A percentile compares a stretch with the other conserved stretches of the same genome.
These are phyloP conservation scores for Lasaia peninsularis DNA, from an alignment of 1,140 invertebrate species.

Conservation along the genomic window DNA sequence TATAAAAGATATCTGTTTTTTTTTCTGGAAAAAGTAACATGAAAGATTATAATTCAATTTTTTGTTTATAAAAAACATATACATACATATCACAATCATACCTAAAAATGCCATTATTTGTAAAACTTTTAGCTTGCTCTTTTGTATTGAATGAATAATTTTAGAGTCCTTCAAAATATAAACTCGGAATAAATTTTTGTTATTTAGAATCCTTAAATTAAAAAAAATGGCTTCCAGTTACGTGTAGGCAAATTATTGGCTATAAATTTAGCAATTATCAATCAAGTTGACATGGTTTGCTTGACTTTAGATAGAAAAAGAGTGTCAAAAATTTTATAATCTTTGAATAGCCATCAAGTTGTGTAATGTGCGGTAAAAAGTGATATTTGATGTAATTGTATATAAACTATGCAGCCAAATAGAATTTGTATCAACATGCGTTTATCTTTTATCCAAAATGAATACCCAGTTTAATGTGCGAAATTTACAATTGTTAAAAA, in stretches of 20 bases:
- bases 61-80: too few species aligned
- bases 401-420: not conserved
- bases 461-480: not conserved
- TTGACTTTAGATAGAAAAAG: not conserved
- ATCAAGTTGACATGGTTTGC: not conserved
- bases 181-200: not conserved
- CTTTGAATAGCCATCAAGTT: not conserved
- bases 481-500: not conserved
- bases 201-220: not conserved
- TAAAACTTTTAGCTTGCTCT: too few species aligned
- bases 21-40: too few species aligned
- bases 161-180: not conserved
- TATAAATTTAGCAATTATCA: not conserved
- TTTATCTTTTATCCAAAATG: not conserved
- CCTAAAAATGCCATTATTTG: too few species aligned
- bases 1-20: too few species aligned
- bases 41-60: too few species aligned
- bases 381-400: slow-evolving; percentile 5
- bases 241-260: not conserved
- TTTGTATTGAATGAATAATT: too few species aligned
- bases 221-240: not conserved
- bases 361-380: not conserved
- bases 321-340: slow-evolving; percentile 4
- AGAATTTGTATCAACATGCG: not conserved
- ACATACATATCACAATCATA: too few species aligned